A percentile compares a stretch with the other conserved stretches of the same genome.
Evolutionary conservation across 2,888 invertebrate genomes (phyloP).

Genomic region (Drosophila stalkeri): DNA sequence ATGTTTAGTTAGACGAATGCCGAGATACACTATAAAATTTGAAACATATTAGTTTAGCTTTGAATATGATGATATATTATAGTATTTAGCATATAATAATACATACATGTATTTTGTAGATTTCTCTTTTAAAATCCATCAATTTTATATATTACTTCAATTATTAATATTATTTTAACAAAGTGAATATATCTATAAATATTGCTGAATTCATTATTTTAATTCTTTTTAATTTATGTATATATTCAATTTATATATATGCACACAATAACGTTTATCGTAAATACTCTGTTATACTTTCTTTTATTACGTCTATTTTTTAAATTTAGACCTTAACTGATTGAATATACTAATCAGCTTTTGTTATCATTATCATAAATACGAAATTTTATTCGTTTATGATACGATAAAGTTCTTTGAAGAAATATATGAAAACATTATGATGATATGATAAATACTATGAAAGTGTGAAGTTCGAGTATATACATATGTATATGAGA

Average conservation of each 20-base stretch:
- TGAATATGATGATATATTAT: background rate
- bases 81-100: background rate
- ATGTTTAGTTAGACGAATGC: background rate
- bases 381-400: background rate
- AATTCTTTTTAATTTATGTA: background rate
- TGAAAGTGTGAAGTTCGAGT: background rate
- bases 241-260: background rate
- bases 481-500: background rate
- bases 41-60: background rate
- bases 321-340: background rate
- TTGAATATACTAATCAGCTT: background rate
- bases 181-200: background rate
- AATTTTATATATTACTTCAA: background rate
- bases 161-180: background rate
- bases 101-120: background rate
- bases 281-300: background rate
- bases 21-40: constrained; percentile 25
- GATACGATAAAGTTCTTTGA: background rate
- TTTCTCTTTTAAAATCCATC: background rate
- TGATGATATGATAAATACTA: background rate
- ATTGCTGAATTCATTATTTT: no score
- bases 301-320: background rate
- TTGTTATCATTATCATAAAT: background rate
- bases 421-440: background rate
- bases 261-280: no score